These are phyloP conservation scores for Pitta sordida DNA, from an alignment of 2,113 vertebrate species.

Conservation along the genomic window DNA sequence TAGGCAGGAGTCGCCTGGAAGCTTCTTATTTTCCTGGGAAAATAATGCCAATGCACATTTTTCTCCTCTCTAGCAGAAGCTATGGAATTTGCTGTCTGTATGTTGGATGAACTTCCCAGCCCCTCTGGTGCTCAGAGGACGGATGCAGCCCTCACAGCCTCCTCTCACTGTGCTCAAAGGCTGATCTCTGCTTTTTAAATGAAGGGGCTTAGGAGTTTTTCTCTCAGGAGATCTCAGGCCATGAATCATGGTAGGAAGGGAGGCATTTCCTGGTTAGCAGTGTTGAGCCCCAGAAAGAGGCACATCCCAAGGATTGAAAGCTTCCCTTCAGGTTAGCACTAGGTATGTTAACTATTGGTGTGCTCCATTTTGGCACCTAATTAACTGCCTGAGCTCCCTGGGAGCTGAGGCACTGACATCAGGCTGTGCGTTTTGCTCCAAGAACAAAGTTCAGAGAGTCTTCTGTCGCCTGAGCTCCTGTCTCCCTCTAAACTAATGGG, in stretches of 20 bases:
- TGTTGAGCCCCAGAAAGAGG: not conserved
- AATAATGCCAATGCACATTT: not conserved
- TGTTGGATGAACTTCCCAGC: not conserved
- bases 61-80: not conserved
- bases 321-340: not conserved
- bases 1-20: not conserved
- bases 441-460: not conserved
- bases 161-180: not conserved
- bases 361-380: not conserved
- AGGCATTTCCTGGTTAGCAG: constrained; percentile 36
- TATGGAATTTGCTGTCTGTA: not conserved
- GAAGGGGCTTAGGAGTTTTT: not conserved
- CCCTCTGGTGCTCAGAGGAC: not conserved
- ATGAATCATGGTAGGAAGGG: constrained; percentile 18
- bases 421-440: not conserved
- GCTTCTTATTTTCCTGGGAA: not conserved
- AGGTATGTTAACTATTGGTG: not conserved
- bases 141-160: not conserved
- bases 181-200: not conserved
- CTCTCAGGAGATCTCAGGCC: not conserved
- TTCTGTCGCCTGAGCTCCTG: not conserved
- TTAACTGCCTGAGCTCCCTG: not conserved
- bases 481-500: not conserved
- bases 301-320: not conserved
- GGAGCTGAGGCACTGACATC: not conserved